Percentiles rank a stretch among this genome's conserved stretches.
These are phyloP conservation scores for Diaprepes abbreviatus DNA, from an alignment of 2,888 invertebrate genomes.

Conservation along the genomic window DNA sequence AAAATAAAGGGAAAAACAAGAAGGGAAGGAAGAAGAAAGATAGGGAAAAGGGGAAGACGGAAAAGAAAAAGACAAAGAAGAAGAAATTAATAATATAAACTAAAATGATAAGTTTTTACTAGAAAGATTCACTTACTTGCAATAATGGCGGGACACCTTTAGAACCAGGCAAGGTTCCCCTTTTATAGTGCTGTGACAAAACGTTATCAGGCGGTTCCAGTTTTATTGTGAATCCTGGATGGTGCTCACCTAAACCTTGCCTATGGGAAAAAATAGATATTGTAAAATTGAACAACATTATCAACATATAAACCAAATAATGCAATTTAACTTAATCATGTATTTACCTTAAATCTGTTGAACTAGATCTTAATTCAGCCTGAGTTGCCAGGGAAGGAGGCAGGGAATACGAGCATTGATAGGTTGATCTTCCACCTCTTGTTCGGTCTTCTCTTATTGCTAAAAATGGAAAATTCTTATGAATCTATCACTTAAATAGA, in stretches of 20 bases:
- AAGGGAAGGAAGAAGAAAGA: too few species aligned
- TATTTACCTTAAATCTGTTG: slow-evolving; percentile 63
- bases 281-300: neutral
- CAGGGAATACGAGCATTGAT: slow-evolving; percentile 93
- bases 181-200: slow-evolving; percentile 55
- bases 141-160: slow-evolving; percentile 76
- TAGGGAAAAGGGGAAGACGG: too few species aligned
- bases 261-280: slow-evolving; percentile 6
- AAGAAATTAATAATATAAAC: too few species aligned
- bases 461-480: too few species aligned
- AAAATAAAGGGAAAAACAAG: too few species aligned
- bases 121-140: slow-evolving; percentile 77
- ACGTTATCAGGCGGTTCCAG: slow-evolving; percentile 67
- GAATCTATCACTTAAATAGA: too few species aligned
- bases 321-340: too few species aligned
- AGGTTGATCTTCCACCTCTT: slow-evolving; percentile 94
- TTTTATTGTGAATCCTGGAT: slow-evolving; percentile 68
- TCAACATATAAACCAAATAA: too few species aligned
- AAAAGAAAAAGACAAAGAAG: too few species aligned
- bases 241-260: slow-evolving; percentile 50
- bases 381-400: slow-evolving; percentile 75
- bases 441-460: slow-evolving; percentile 96
- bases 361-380: slow-evolving; percentile 67
- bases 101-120: too few species aligned
- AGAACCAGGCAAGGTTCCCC: slow-evolving; percentile 57